Percentiles rank a stretch among this genome's conserved stretches.
These are phyloP conservation scores for Pogoniulus pusillus DNA, from an alignment of 2,797 vertebrate genomes.

Conservation along the genomic window DNA sequence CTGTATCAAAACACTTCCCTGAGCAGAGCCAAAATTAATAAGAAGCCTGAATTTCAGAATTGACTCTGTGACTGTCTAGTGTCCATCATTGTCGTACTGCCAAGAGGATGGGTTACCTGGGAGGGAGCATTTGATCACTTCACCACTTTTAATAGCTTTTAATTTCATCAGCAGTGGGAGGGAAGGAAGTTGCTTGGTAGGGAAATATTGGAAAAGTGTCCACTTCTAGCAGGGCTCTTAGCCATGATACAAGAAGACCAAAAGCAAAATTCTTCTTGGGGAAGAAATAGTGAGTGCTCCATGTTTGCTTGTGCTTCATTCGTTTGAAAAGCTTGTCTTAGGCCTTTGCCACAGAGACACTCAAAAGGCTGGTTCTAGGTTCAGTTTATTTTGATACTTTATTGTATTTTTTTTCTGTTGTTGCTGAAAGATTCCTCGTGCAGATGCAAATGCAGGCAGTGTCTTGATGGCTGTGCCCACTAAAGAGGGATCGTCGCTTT, in stretches of 20 bases:
- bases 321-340: background rate
- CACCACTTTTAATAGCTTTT: background rate
- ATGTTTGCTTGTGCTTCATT: background rate
- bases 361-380: background rate
- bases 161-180: background rate
- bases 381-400: background rate
- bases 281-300: background rate
- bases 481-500: background rate
- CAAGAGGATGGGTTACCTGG: background rate
- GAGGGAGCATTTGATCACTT: background rate
- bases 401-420: background rate
- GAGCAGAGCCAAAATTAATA: background rate
- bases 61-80: background rate
- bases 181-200: background rate
- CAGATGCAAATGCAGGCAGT: background rate
- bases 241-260: background rate
- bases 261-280: background rate
- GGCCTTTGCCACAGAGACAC: background rate
- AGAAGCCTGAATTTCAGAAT: background rate
- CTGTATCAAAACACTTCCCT: background rate
- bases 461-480: rapidly evolving
- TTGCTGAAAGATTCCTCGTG: background rate
- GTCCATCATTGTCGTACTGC: rapidly evolving
- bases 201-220: background rate
- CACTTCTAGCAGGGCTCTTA: background rate